Base-by-base conservation (phyloP, 2,113 vertebrate genomes). In the Paracanthobrama guichenoti region DNA sequence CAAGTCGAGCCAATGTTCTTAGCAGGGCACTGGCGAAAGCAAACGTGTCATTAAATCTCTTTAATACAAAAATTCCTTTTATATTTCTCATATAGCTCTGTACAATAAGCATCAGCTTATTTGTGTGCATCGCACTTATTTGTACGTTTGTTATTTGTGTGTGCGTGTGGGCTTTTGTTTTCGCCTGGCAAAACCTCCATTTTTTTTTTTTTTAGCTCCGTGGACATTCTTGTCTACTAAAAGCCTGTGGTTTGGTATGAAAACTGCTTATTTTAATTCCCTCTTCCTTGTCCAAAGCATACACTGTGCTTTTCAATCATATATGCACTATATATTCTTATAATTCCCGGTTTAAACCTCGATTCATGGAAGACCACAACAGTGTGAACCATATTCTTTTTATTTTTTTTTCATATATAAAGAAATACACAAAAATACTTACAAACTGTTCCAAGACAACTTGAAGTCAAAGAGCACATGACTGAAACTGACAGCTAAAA, bases 381-480 rank as follows among this genome's bases (percentile, higher is more conserved):
- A 46, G 9, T 79, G 3, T 89, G 5, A 88, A 81, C n/a, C 77
- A 73, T 35, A 67, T 89, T 26, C 20, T 88, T 92, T 91, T 91
- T 91, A 90, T 90, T 85, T 88, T 84, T 88, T 84, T 80, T 84
- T 91, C 88, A 90, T 90, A 88, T 93, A 94, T 89, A 95, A 94
- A 93, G 87, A 91, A 91, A 91, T 92, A 92, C 90, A 93, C 92
- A 93, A 93, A 39, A 92, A 91, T 90, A 89, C 89, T 90, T 88
- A 75, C 87, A 93, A 93, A 86, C 81, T 57, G 87, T 86, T 62
- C 24, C 75, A 90, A 89, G 59, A 93, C 84, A 90, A 93, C 89
- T 24, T 83, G 89, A 93, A 89, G 82, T 88, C 84, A 87, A 81
- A 90, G 57, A 91, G 87, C 87, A 94, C 93, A 90, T 90, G 88